phyloP scores from a whole-genome alignment of 2,113 vertebrate genomes.

The Poicephalus gulielmi region DNA sequence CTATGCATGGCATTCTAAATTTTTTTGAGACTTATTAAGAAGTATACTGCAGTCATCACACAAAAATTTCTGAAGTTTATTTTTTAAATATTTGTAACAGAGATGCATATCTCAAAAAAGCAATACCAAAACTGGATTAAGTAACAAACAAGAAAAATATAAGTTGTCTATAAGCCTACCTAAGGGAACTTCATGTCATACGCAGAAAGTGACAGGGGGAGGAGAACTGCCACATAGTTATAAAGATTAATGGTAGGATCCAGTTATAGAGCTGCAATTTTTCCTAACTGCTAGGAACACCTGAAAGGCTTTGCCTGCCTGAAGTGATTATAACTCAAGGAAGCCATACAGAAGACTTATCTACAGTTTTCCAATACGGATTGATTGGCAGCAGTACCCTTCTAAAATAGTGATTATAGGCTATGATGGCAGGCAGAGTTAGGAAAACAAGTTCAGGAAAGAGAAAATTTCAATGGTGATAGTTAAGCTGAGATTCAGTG shows the following conservation, averaged over 20 bases:
- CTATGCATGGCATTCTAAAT: neutral
- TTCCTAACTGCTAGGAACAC: neutral
- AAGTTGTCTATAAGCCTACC: neutral
- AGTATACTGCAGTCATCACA: neutral
- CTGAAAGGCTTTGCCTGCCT: neutral
- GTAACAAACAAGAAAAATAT: neutral
- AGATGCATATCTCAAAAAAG: neutral
- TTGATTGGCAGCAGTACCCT: neutral
- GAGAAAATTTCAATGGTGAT: neutral
- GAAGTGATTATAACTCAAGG: neutral
- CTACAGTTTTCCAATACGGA: neutral
- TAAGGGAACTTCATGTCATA: neutral
- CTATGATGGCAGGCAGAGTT: neutral
- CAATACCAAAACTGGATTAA: neutral
- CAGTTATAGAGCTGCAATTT: neutral
- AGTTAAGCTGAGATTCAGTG: neutral
- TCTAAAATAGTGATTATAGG: neutral
- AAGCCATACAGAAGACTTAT: neutral
- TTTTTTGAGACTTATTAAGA: neutral
- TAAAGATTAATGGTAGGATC: neutral
- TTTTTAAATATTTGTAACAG: neutral
- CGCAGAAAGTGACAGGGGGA: neutral
- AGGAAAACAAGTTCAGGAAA: neutral
- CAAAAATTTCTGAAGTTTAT: neutral
- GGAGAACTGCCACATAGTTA: neutral